Conservation (phyloP, 2,113 vertebrate genomes). For the Paracanthobrama guichenoti region DNA sequence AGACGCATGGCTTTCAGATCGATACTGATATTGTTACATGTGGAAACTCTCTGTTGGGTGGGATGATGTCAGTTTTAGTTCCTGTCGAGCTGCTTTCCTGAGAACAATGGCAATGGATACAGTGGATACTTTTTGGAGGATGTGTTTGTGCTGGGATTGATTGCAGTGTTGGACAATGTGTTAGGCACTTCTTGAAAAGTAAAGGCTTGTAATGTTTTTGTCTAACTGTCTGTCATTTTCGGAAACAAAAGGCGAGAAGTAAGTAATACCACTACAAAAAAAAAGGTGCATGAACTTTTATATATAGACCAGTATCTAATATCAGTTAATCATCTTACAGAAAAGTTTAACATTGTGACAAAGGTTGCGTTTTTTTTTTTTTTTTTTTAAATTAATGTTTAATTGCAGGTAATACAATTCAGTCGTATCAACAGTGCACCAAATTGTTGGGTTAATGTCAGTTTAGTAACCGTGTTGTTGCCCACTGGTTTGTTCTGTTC, state of each 20-base stretch:
- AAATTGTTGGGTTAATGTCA: neutral
- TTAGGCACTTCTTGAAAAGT: neutral
- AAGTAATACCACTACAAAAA: neutral
- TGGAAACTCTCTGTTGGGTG: conserved; percentile 46
- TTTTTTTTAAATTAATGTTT: too few relatives aligned
- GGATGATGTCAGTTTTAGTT: conserved; percentile 65
- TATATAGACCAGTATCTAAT: neutral
- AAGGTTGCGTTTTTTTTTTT: too few relatives aligned
- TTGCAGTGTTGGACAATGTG: neutral
- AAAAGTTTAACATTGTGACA: conserved; percentile 11
- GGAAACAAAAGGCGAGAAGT: neutral
- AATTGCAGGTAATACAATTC: neutral
- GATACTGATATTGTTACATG: neutral
- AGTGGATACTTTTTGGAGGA: conserved; percentile 53
- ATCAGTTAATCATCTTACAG: neutral
- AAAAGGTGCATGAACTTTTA: neutral
- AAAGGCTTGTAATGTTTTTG: neutral
- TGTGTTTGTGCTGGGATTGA: conserved; percentile 12
- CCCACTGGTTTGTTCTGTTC: neutral
- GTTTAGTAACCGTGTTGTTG: neutral
- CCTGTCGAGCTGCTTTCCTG: conserved; percentile 15
- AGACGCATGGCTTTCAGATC: neutral
- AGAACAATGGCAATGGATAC: conserved; percentile 31
- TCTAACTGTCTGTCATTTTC: neutral
- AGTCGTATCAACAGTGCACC: neutral